Evolutionary conservation across 2,113 vertebrate genomes (phyloP).

Genomic region (Ploceus nigricollis): DNA sequence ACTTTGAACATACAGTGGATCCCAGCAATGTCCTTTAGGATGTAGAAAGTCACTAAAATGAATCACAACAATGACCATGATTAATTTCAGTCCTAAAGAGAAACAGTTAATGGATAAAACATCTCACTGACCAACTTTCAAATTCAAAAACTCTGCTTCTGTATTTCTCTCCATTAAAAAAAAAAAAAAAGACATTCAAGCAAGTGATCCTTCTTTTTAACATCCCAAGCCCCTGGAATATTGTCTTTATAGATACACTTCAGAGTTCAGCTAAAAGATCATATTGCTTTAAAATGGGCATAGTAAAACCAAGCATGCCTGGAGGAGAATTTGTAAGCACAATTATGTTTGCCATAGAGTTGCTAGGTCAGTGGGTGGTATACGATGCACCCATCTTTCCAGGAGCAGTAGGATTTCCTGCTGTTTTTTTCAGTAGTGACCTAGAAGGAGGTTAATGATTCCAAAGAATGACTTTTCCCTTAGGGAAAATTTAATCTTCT

Average conservation of each 20-base stretch:
- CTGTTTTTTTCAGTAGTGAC: slow-evolving; percentile 76
- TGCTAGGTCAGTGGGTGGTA: slow-evolving; percentile 65
- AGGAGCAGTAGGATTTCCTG: slow-evolving; percentile 70
- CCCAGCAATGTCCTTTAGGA: not conserved
- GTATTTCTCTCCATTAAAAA: not conserved
- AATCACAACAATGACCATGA: not conserved
- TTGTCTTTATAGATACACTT: slow-evolving; percentile 43
- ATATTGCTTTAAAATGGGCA: slow-evolving; percentile 65
- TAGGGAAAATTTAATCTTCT: slow-evolving; percentile 79
- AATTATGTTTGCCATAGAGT: slow-evolving; percentile 24
- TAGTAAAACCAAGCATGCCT: slow-evolving; percentile 60
- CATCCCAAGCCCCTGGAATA: not conserved
- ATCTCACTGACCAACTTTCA: not conserved
- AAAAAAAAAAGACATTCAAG: not conserved
- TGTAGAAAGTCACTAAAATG: not conserved
- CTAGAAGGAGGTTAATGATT: slow-evolving; percentile 82
- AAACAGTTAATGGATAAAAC: not conserved
- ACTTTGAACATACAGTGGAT: not conserved
- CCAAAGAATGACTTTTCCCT: slow-evolving; percentile 78
- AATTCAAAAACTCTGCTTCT: not conserved
- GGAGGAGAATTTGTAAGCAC: slow-evolving; percentile 56
- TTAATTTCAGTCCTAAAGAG: not conserved
- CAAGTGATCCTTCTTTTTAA: slow-evolving; percentile 4
- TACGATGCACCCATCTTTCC: slow-evolving; percentile 70
- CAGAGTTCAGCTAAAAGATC: slow-evolving; percentile 56